Base-by-base conservation (phyloP, 2,113 vertebrate species). In the Vidua chalybeata region DNA sequence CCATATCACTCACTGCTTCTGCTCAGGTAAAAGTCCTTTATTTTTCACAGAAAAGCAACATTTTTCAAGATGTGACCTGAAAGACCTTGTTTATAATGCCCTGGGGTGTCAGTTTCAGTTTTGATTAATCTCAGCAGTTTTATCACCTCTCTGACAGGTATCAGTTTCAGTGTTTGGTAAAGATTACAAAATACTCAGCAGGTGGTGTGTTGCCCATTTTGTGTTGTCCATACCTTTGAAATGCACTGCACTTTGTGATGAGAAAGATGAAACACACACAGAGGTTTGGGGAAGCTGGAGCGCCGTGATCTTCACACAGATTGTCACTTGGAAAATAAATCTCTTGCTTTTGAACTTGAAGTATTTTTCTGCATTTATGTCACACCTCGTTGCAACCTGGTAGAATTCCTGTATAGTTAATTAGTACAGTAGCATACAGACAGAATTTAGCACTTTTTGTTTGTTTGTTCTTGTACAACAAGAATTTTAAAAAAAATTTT, bases 21-120 rank as follows among this genome's bases (percentile, higher is more conserved):
- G 14, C 43, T 87, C 16, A 35, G 19, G 49, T 77, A 21, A 26
- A 86, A 82, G 41, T 73, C 22, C 23, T 63, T 88, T 73, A 54
- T 74, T 89, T 85, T 19, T 92, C 67, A 88, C 79, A 85, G 48
- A 88, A 89, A 68, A 93, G 61, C 37, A 68, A 55, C 6, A 15
- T 76, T 92, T 91, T 84, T 85, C 26, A 81, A 67, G 19, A 37
- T 58, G 27, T 9, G 12, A 74, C 39, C 26, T 74, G 41, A 75
- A 67, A 46, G 52, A 67, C 48, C 22, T 62, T 30, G 3, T 52
- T 90, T 86, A 30, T 67, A 84, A 78, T 82, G 39, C 28, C 33
- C 16, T 51, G 30, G 43, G 27, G 13, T 52, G 26, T 62, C 83
- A 59, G 31, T 33, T 75, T 92, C 64, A 79, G 13, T 51, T 75